Evolutionary conservation across 1,140 invertebrate species (phyloP).

Genomic region (Zaprionus camerounensis): DNA sequence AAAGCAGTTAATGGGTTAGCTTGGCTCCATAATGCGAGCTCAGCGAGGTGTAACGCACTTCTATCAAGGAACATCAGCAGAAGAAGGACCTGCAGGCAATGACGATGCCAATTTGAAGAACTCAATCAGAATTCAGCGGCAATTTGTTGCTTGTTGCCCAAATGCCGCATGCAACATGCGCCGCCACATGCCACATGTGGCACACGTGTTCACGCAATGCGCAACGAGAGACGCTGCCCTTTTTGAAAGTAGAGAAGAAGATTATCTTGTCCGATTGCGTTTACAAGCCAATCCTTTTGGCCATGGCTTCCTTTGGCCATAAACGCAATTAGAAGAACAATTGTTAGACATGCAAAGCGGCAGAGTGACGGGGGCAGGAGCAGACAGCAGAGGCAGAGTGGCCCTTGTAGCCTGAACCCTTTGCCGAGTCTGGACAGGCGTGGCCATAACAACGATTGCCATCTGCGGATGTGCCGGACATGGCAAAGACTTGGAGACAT

Average conservation of each 20-base stretch:
- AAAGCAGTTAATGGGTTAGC: conserved; percentile 57
- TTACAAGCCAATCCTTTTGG: conserved; percentile 65
- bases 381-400: not conserved
- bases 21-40: conserved; percentile 46
- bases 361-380: not conserved
- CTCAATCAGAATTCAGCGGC: conserved; percentile 64
- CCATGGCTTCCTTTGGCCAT: conserved; percentile 55
- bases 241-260: conserved; percentile 57
- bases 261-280: conserved; percentile 83
- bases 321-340: conserved; percentile 83
- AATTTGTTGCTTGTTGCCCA: conserved; percentile 65
- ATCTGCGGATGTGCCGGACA: conserved; percentile 50
- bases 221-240: conserved; percentile 40
- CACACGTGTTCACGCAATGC: conserved; percentile 33
- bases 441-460: conserved; percentile 63
- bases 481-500: conserved; percentile 13
- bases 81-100: conserved; percentile 42
- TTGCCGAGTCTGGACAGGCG: conserved; percentile 13
- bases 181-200: conserved; percentile 45
- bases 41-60: conserved; percentile 61
- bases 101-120: conserved; percentile 61
- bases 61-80: conserved; percentile 32
- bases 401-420: conserved; percentile 28
- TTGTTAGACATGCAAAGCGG: conserved; percentile 82
- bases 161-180: conserved; percentile 46